Evolutionary conservation across 2,888 invertebrate species (phyloP), one percentile per base, ranked within the genome.

Genomic region (Colletes collaris): DNA sequence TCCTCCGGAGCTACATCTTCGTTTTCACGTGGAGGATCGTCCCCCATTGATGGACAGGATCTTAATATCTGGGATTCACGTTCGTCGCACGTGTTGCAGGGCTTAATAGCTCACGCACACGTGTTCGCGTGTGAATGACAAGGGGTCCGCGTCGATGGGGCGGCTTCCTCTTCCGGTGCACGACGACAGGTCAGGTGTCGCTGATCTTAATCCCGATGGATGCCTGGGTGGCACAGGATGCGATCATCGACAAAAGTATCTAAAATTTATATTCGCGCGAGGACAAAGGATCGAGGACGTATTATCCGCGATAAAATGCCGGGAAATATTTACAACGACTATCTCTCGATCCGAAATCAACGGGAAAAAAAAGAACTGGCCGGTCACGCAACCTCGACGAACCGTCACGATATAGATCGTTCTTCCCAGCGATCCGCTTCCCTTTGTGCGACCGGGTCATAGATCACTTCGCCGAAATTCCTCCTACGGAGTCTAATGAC

Each of bases 161-260:
- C 81, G 73, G 84, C 81, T 87, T 87, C 87, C 88, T 88, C 80
- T 87, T 87, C 87, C 87, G 88, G 86, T 79, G 72, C 40, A 84
- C 87, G 83, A 85, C 79, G 84, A 82, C 78, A 80, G 88, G 80
- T 88, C 87, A 85, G 84, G 75, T 86, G 85, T 81, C 87, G 79
- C 81, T 63, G 86, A 87, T 87, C 82, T 83, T 85, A 85, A 85
- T 87, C 87, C 82, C 74, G 35, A 59, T 70, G 71, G 74, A 86
- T 74, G 69, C 59, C 49, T 76, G 82, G 73, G 87, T 84, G 82
- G 77, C 74, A 84, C 86, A 86, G 86, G 84, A 85, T 87, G 76
- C 78, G 79, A 86, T 75, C 74, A 46, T 60, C 60, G 60, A 83
- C 72, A 83, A 82, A 82, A 68, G 62, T 74, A 70, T 83, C 76